These are phyloP conservation scores for Mystacornis crossleyi DNA, from an alignment of 2,113 vertebrate species.

Conservation along the genomic window DNA sequence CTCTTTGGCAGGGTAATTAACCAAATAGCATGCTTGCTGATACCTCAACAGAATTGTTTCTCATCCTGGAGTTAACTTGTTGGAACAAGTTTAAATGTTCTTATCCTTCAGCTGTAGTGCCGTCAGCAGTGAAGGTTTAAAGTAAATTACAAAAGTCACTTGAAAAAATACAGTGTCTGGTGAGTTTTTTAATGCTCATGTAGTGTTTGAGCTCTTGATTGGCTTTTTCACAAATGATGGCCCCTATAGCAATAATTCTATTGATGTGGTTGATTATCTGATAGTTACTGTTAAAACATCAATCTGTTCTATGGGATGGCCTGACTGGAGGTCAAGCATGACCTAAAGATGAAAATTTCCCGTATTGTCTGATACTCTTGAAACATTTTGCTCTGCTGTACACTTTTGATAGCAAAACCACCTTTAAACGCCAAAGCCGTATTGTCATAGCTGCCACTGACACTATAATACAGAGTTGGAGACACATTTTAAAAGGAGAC, in stretches of 20 bases:
- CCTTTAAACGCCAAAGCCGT: not conserved
- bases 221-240: not conserved
- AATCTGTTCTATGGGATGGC: not conserved
- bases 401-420: not conserved
- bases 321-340: not conserved
- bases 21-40: not conserved
- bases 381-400: not conserved
- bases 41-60: not conserved
- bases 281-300: not conserved
- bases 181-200: not conserved
- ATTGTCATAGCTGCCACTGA: not conserved
- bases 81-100: slow-evolving; percentile 11
- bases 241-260: not conserved
- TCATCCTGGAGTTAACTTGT: not conserved
- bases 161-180: not conserved
- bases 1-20: slow-evolving; percentile 27
- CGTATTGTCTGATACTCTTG: not conserved
- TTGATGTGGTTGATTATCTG: not conserved
- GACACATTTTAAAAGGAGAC: not conserved
- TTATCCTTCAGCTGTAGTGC: not conserved
- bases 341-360: not conserved
- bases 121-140: not conserved
- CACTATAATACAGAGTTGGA: not conserved
- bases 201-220: not conserved
- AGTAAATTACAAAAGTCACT: not conserved